phyloP scores from a whole-genome alignment of 2,888 invertebrate species.

The Clivina fossor region DNA sequence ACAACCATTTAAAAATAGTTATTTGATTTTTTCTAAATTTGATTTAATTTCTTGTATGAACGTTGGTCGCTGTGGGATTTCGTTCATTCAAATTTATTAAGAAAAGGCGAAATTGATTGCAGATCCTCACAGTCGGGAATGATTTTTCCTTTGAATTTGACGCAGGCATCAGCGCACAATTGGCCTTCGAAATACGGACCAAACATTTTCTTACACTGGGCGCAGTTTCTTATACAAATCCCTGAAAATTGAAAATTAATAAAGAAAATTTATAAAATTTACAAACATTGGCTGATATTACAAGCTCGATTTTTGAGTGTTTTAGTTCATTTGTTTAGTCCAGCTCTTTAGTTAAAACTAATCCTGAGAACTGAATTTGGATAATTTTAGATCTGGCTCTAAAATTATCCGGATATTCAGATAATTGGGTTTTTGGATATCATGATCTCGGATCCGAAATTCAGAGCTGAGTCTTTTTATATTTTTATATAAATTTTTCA shows the following conservation, averaged over 20 bases:
- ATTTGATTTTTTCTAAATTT: neutral
- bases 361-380: too few species aligned
- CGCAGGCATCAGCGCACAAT: slow-evolving; percentile 81
- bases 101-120: slow-evolving; percentile 76
- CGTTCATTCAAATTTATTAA: slow-evolving; percentile 63
- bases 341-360: too few species aligned
- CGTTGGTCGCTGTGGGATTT: too few species aligned
- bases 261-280: neutral
- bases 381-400: too few species aligned
- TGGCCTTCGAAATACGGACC: slow-evolving; percentile 85
- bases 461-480: neutral
- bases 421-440: too few species aligned
- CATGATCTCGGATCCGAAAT: neutral
- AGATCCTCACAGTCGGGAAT: slow-evolving; percentile 85
- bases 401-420: too few species aligned
- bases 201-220: slow-evolving; percentile 86
- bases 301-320: too few species aligned
- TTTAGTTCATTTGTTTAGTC: too few species aligned
- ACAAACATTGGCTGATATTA: too few species aligned
- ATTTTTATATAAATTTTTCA: too few species aligned
- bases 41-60: too few species aligned
- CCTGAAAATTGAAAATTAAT: slow-evolving; percentile 51
- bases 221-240: slow-evolving; percentile 82
- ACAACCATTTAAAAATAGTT: slow-evolving; percentile 3
- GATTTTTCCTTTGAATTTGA: slow-evolving; percentile 79